These are phyloP conservation scores for Diarsia mendica DNA, from an alignment of 2,888 invertebrate species.

Conservation along the genomic window DNA sequence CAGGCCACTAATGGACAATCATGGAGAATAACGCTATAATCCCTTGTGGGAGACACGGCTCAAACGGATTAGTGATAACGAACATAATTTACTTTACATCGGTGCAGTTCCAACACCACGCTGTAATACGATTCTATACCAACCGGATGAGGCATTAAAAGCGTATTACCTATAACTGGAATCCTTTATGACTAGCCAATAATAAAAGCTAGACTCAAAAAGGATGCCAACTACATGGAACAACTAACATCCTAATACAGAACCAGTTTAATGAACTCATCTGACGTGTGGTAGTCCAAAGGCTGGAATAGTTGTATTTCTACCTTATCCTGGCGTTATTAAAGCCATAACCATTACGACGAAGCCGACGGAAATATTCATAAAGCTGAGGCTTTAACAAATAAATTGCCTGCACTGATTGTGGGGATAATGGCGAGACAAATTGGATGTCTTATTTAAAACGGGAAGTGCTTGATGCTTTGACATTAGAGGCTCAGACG, in stretches of 20 bases:
- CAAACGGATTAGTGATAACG: conserved; percentile 54
- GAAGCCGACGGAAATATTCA: conserved; percentile 60
- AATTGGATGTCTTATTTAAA: conserved; percentile 64
- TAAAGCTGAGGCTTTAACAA: conserved; percentile 58
- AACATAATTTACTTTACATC: conserved; percentile 47
- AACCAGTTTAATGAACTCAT: conserved; percentile 56
- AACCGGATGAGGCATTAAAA: conserved; percentile 16
- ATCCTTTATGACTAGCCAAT: conserved; percentile 14
- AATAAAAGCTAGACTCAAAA: conserved; percentile 31
- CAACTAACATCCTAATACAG: conserved; percentile 24
- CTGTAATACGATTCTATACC: neutral
- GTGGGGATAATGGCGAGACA: conserved; percentile 56
- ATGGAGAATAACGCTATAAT: conserved; percentile 48
- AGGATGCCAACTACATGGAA: conserved; percentile 31
- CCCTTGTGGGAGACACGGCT: conserved; percentile 35
- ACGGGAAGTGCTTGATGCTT: conserved; percentile 52
- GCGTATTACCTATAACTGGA: conserved; percentile 1
- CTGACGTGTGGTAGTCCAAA: conserved; percentile 10
- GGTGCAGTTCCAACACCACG: conserved; percentile 15
- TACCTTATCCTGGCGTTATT: conserved; percentile 52
- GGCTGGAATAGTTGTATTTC: conserved; percentile 45
- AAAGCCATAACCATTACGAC: conserved; percentile 52
- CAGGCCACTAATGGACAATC: conserved; percentile 55
- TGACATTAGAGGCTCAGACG: conserved; percentile 31
- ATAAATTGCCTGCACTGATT: conserved; percentile 62